Conservation (phyloP, 2,888 invertebrate genomes). For the Idaea dimidiata region DNA sequence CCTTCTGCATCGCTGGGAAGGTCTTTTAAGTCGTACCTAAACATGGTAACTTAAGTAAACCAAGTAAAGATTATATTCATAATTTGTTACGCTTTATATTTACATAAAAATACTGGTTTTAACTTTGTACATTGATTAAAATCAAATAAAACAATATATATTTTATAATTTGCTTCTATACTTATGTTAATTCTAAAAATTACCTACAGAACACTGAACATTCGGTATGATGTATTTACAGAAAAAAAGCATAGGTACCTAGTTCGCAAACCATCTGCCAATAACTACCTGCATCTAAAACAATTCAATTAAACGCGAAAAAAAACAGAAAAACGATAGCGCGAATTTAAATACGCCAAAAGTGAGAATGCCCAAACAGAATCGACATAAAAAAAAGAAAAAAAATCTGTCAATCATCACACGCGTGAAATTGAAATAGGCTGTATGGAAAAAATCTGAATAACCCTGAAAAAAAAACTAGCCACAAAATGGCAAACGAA, state of each 20-base stretch:
- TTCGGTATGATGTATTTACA: not conserved
- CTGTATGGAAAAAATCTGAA: conserved; percentile 43
- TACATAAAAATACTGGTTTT: no score
- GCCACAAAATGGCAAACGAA: conserved; percentile 58
- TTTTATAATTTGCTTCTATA: no score
- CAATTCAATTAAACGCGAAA: not conserved
- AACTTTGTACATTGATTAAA: no score
- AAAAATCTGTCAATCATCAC: conserved; percentile 23
- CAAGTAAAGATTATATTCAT: no score
- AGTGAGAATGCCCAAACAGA: conserved; percentile 11
- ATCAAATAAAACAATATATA: no score
- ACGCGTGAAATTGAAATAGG: conserved; percentile 28
- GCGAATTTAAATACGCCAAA: not conserved
- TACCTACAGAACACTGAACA: not conserved
- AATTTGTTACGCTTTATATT: no score
- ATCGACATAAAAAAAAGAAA: conserved; percentile 10
- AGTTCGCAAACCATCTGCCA: not conserved
- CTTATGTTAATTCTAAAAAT: conserved; percentile 3
- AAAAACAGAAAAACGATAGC: not conserved
- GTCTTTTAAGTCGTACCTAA: no score
- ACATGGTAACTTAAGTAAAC: no score
- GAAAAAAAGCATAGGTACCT: not conserved
- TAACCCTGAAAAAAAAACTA: conserved; percentile 55
- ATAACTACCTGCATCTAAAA: no score
- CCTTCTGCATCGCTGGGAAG: no score